Evolutionary conservation across 2,888 invertebrate genomes (phyloP).

Genomic region (Apantesis nais): DNA sequence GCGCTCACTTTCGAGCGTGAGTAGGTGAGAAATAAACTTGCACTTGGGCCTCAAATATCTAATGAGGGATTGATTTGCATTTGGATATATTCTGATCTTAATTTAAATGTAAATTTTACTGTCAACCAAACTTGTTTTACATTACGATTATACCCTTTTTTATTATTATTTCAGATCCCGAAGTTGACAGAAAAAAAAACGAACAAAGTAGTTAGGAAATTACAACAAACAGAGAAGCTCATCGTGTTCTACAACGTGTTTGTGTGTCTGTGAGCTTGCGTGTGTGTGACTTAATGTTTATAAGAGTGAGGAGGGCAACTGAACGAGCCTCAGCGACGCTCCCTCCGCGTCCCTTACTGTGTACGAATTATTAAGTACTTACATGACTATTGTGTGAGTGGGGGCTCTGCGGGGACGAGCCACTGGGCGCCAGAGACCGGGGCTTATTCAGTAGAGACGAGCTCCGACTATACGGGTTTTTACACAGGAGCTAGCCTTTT

Average conservation of each 20-base stretch:
- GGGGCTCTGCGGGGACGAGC: background rate
- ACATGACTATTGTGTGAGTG: background rate
- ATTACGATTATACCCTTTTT: background rate
- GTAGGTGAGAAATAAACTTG: too few species aligned
- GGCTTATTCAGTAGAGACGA: background rate
- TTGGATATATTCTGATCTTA: too few species aligned
- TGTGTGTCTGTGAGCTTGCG: conserved; percentile 25
- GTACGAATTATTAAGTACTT: background rate
- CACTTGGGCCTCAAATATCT: too few species aligned
- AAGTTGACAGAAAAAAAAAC: conserved; percentile 19
- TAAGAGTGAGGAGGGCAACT: conserved; percentile 4
- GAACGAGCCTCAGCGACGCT: background rate
- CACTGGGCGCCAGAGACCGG: background rate
- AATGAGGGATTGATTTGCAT: too few species aligned
- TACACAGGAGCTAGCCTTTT: conserved; percentile 17
- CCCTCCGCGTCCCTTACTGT: background rate
- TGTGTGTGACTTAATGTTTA: conserved; percentile 32
- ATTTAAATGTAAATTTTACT: too few species aligned
- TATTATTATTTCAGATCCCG: conserved; percentile 26
- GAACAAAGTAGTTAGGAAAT: conserved; percentile 49
- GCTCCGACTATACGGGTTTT: conserved; percentile 30
- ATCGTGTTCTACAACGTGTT: conserved; percentile 31
- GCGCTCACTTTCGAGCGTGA: too few species aligned
- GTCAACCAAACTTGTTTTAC: too few species aligned
- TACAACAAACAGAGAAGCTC: conserved; percentile 34